Conservation (phyloP, 2,113 vertebrate genomes). For the Condylura cristata region DNA sequence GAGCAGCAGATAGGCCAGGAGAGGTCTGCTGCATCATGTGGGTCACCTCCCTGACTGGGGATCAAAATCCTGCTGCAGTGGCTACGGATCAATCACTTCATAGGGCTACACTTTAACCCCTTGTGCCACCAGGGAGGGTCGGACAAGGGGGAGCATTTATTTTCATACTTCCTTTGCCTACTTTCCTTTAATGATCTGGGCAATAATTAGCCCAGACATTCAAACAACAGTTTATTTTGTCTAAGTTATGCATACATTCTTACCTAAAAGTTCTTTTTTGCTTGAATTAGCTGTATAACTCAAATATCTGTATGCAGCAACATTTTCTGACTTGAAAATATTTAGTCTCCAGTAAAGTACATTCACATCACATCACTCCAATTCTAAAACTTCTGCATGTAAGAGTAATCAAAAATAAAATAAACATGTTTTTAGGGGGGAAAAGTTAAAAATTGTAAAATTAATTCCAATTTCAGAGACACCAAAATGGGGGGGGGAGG, state of each 20-base stretch:
- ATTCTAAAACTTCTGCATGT: conserved; percentile 24
- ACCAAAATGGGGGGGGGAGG: not conserved
- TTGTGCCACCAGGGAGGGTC: too few species aligned
- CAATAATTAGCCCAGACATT: not conserved
- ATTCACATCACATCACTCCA: not conserved
- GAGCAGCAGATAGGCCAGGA: too few species aligned
- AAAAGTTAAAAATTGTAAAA: not conserved
- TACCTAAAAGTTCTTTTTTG: not conserved
- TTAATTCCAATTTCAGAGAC: conserved; percentile 45
- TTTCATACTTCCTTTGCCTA: conserved; percentile 45
- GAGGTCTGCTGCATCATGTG: too few species aligned
- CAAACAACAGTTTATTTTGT: conserved; percentile 45
- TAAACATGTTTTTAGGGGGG: conserved; percentile 15
- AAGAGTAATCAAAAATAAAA: not conserved
- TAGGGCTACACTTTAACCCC: too few species aligned
- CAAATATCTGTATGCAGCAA: not conserved
- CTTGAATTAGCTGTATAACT: not conserved
- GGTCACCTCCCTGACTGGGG: too few species aligned
- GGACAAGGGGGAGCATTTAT: conserved; percentile 3
- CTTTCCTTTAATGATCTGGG: conserved; percentile 18
- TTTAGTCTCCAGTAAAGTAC: not conserved
- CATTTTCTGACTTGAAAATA: conserved; percentile 16
- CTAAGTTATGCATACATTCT: not conserved
- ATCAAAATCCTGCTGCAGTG: too few species aligned
- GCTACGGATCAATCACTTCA: too few species aligned